phyloP scores from a whole-genome alignment of 2,113 vertebrate species.

The Butorides virescens region DNA sequence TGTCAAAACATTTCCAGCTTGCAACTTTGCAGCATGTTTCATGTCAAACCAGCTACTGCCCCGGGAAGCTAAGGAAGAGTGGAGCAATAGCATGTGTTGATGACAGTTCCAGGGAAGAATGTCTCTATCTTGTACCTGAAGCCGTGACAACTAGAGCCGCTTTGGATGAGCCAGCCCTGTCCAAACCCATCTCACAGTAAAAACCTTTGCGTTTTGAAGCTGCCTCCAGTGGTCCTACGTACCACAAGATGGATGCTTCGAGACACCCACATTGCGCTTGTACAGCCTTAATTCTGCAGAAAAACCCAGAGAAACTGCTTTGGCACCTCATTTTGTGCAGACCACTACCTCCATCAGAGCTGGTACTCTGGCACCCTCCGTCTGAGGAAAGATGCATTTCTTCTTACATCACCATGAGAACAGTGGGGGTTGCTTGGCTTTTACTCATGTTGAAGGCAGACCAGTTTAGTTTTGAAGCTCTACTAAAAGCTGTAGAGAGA shows the following conservation, averaged over 20 bases:
- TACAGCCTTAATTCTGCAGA: neutral
- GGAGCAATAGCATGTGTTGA: neutral
- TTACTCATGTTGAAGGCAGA: neutral
- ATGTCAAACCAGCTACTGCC: neutral
- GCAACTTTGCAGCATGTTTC: neutral
- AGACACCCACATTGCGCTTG: neutral
- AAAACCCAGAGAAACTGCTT: neutral
- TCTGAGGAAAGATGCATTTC: neutral
- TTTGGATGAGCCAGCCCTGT: neutral
- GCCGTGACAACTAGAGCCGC: neutral
- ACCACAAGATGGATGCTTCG: neutral
- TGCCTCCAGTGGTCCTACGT: neutral
- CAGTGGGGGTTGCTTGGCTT: neutral
- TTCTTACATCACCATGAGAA: neutral
- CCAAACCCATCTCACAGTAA: neutral
- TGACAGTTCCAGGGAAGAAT: neutral
- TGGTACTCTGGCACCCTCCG: neutral
- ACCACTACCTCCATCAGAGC: neutral
- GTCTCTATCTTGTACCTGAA: neutral
- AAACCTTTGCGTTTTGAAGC: neutral
- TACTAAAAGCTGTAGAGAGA: neutral
- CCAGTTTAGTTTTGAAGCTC: neutral
- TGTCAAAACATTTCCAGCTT: neutral
- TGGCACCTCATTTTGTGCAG: neutral
- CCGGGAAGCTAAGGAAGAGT: neutral